Percentiles rank a stretch among this genome's conserved stretches.
These are phyloP conservation scores for Cavia porcellus DNA, from an alignment of 2,113 vertebrate genomes.

Conservation along the genomic window DNA sequence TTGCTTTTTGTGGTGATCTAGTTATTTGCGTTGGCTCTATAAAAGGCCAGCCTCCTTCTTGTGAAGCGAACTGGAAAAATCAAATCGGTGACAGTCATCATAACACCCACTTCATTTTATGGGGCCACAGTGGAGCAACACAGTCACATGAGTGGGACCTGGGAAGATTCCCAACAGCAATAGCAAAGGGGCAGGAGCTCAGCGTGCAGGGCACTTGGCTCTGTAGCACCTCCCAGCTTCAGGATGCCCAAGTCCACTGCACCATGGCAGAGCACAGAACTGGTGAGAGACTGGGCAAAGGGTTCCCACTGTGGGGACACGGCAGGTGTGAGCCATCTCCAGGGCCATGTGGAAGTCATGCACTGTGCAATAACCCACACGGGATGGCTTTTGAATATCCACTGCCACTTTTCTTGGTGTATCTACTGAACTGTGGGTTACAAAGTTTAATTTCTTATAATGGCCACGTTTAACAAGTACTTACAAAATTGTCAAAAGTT, in stretches of 20 bases:
- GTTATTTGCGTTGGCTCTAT: not conserved
- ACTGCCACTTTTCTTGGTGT: not conserved
- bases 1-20: not conserved
- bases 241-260: not conserved
- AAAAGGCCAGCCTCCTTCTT: conserved; percentile 9
- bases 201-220: not conserved
- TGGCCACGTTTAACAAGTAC: conserved; percentile 5
- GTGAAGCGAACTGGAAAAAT: conserved; percentile 28
- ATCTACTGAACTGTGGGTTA: conserved; percentile 43
- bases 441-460: conserved; percentile 16
- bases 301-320: not conserved
- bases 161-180: not conserved
- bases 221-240: not conserved
- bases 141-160: not conserved
- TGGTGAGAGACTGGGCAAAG: not conserved
- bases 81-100: conserved; percentile 12
- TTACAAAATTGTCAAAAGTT: conserved; percentile 38
- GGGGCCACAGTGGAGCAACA: not conserved
- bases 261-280: not conserved
- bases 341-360: not conserved
- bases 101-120: not conserved
- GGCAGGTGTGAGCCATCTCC: not conserved
- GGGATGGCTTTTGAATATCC: not conserved
- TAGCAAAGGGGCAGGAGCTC: not conserved
- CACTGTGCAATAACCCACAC: not conserved